A percentile compares a stretch with the other conserved stretches of the same genome.
Evolutionary conservation across 1,140 invertebrate genomes (phyloP).

Genomic region (Sitophilus oryzae): DNA sequence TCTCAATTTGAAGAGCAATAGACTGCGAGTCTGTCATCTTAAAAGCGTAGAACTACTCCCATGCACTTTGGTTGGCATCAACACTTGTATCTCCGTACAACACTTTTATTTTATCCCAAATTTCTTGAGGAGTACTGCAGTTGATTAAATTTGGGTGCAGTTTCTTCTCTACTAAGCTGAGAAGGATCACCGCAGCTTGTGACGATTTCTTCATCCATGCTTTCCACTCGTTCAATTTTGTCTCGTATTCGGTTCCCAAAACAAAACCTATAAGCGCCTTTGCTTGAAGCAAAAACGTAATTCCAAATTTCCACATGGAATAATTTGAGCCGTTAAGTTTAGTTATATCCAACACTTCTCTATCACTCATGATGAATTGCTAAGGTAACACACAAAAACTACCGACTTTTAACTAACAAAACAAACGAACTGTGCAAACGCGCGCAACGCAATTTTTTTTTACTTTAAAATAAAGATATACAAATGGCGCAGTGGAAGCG

Average conservation of each 20-base stretch:
- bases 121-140: not conserved
- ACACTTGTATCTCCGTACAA: not conserved
- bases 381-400: too few species aligned
- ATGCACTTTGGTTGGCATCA: conserved; percentile 6
- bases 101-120: conserved; percentile 1
- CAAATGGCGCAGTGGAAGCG: conserved; percentile 97
- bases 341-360: conserved; percentile 4
- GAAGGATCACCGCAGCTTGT: conserved; percentile 10
- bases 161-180: conserved; percentile 4
- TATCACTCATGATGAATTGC: conserved; percentile 11
- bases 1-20: not conserved
- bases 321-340: conserved; percentile 6
- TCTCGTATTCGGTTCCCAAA: conserved; percentile 2
- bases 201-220: conserved; percentile 10
- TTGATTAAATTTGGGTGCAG: conserved; percentile 14
- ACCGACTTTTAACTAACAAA: too few species aligned
- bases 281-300: conserved; percentile 5
- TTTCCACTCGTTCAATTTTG: conserved; percentile 5
- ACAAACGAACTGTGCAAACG: too few species aligned
- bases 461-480: too few species aligned
- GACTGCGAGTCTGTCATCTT: too few species aligned
- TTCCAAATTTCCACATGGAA: conserved; percentile 15
- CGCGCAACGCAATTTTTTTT: too few species aligned
- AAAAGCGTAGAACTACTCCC: conserved; percentile 5
- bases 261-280: conserved; percentile 9